phyloP scores from a whole-genome alignment of 2,113 vertebrate genomes.

The Cromileptes altivelis region DNA sequence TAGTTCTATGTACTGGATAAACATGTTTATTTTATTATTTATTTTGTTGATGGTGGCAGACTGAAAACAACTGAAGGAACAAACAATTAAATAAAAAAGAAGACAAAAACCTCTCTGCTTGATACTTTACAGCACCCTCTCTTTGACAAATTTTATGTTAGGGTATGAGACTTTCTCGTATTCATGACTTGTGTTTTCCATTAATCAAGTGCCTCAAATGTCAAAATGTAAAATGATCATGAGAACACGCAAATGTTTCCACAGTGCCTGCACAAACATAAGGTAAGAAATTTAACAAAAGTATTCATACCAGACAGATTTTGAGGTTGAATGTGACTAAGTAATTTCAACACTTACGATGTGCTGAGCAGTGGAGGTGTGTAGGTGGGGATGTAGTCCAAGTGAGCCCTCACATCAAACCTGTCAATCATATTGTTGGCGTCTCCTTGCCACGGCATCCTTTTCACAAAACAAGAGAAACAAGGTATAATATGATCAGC shows the following conservation, averaged over 20 bases:
- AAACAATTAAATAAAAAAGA: no score
- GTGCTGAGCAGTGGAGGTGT: slow-evolving; percentile 90
- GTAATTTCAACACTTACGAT: slow-evolving; percentile 85
- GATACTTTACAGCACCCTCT: no score
- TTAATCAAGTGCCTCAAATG: not conserved
- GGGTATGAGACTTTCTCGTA: not conserved
- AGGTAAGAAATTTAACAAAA: not conserved
- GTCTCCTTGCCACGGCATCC: slow-evolving; percentile 99
- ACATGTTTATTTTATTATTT: no score
- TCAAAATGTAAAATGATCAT: not conserved
- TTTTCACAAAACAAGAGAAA: slow-evolving; percentile 62
- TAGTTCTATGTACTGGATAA: no score
- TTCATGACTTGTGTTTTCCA: not conserved
- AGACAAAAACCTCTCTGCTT: no score
- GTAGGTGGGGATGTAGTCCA: slow-evolving; percentile 95
- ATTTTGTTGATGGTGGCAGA: no score
- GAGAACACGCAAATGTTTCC: not conserved
- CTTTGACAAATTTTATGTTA: no score
- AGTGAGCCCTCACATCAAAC: slow-evolving; percentile 94
- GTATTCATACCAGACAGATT: not conserved
- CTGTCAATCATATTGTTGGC: slow-evolving; percentile 98
- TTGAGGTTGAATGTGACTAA: not conserved
- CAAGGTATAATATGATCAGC: not conserved
- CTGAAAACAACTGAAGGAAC: no score
- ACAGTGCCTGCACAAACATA: not conserved